A percentile compares a stretch with the other conserved stretches of the same genome.
Evolutionary conservation across 2,888 invertebrate genomes (phyloP).

Genomic region (Parnassius orleans): DNA sequence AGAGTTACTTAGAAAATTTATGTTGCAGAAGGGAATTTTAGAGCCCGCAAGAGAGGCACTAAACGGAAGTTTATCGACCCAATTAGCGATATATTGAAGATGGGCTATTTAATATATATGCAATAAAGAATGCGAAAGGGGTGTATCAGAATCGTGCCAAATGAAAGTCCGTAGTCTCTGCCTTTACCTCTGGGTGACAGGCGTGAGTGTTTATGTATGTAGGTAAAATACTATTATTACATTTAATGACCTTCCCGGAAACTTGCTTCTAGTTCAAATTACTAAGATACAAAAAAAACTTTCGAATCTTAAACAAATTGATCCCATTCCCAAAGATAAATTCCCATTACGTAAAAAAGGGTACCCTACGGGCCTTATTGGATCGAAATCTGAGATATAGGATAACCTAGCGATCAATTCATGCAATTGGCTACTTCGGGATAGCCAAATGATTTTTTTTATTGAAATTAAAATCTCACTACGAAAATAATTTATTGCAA

Average conservation of each 20-base stretch:
- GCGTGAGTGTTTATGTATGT: not conserved
- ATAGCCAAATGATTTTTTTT: not conserved
- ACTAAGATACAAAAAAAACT: constrained; percentile 13
- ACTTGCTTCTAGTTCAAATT: constrained; percentile 4
- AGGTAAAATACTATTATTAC: not conserved
- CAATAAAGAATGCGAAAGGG: too few species aligned
- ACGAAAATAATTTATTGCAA: not conserved
- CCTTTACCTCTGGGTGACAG: too few species aligned
- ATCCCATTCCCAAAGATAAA: constrained; percentile 52
- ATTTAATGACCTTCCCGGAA: not conserved
- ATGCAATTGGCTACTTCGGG: constrained; percentile 20
- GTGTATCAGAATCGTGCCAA: too few species aligned
- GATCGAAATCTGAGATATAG: constrained; percentile 48
- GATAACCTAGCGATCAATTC: constrained; percentile 47
- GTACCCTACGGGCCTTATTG: constrained; percentile 43
- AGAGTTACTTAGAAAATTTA: too few species aligned
- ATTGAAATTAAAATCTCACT: not conserved
- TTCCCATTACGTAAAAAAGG: constrained; percentile 44
- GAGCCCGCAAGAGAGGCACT: too few species aligned
- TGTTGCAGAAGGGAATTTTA: too few species aligned
- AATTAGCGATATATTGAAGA: too few species aligned
- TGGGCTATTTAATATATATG: too few species aligned
- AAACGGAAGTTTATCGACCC: too few species aligned
- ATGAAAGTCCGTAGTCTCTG: too few species aligned
- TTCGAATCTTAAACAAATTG: constrained; percentile 38